phyloP scores from a whole-genome alignment of 2,888 invertebrate species.

The Plagiodera versicolora region DNA sequence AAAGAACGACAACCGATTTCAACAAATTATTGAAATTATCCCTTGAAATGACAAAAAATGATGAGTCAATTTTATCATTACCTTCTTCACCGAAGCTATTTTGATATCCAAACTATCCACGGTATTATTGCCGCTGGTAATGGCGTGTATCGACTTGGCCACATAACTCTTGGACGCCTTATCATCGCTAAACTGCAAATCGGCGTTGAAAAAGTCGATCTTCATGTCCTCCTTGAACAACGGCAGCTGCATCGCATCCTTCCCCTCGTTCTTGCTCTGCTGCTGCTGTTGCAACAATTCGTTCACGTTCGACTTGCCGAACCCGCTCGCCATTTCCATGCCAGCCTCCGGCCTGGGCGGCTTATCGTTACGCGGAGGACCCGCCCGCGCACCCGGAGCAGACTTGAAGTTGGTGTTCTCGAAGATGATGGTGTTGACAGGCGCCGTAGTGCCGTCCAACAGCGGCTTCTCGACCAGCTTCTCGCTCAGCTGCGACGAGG shows the following conservation, averaged over 20 bases:
- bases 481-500: conserved; percentile 52
- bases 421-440: conserved; percentile 86
- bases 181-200: conserved; percentile 75
- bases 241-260: conserved; percentile 59
- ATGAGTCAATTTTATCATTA: too few species aligned
- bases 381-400: conserved; percentile 65
- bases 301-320: conserved; percentile 55
- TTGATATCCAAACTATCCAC: conserved; percentile 87
- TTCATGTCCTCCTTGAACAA: conserved; percentile 87
- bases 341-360: too few species aligned
- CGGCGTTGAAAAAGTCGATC: conserved; percentile 88
- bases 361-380: too few species aligned
- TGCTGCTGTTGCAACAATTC: conserved; percentile 45
- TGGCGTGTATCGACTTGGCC: conserved; percentile 62
- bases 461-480: conserved; percentile 57
- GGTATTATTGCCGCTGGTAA: conserved; percentile 71
- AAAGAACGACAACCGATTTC: too few species aligned
- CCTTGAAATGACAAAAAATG: too few species aligned
- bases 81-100: conserved; percentile 89
- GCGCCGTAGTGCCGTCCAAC: conserved; percentile 75
- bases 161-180: conserved; percentile 62
- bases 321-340: conserved; percentile 52
- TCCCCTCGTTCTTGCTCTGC: too few species aligned
- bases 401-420: conserved; percentile 90
- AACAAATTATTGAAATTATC: too few species aligned